Base-by-base conservation (phyloP, 2,113 vertebrate genomes). In the Tychaedon coryphoeus region DNA sequence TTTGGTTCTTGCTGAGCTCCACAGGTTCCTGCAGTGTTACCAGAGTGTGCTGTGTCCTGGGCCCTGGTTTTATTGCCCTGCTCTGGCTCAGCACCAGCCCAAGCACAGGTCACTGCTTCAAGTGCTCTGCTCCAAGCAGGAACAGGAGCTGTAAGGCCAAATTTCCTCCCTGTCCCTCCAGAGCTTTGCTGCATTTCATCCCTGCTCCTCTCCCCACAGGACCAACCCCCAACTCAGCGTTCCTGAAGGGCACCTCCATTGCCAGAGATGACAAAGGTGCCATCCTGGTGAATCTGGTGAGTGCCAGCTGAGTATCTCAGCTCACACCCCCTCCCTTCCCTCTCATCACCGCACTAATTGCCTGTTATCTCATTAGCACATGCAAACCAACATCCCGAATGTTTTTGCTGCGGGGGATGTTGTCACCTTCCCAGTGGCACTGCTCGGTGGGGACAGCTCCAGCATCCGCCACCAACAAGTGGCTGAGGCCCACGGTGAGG, bases 381-480 rank as follows among this genome's bases (percentile, higher is more conserved):
- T 99, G 99, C 97, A 92, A 88, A 99, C 98, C 92, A 99, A 97
- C 51, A 69, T 98, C 64, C 84, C 97, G 4, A 97, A 98, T 2
- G 91, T 99, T 75, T 99, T 98, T 2, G 97, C 98, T 31, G 99
- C 98, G 16, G 99, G 99, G 42, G 99, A 99, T 5, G 97, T 99
- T 31, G 97, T 97, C 14, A 98, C 98, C 54, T 99, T 99, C 91
- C 99, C 99, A 4, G 98, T 99, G 20, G 83, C 95, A 0, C 96
- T 98, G 66, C 95, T 96, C 7, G 95, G 85, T 0, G 95, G 98
- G 89, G 92, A 98, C 43, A 94, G 17, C 12, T 95, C 98, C 69
- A 98, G 96, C 94, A 98, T 99, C 74, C 96, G 93, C 28, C 99
- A 99, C 96, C 99, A 99, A 95, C 99, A 99, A 72, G 96, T 99